These are phyloP conservation scores for Dipodomys spectabilis DNA, from an alignment of 2,113 vertebrate genomes.

Conservation along the genomic window DNA sequence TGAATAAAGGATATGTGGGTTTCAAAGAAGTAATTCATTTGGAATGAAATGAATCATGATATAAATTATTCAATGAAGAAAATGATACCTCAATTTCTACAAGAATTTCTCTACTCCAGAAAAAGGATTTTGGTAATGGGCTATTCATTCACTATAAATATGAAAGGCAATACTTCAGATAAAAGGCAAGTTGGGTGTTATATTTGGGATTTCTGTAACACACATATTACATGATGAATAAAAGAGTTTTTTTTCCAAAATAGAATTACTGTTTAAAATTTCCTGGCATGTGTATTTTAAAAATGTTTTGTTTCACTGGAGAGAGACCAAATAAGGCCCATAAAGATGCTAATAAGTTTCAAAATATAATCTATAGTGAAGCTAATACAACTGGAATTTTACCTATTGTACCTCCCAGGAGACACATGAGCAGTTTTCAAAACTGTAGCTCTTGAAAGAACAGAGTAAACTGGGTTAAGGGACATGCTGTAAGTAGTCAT, in stretches of 20 bases:
- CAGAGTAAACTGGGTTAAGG: neutral
- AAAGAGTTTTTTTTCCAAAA: constrained; percentile 9
- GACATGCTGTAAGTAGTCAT: neutral
- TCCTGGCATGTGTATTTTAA: neutral
- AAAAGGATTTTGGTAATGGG: neutral
- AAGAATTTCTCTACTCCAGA: neutral
- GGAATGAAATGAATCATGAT: constrained; percentile 7
- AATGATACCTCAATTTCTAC: neutral
- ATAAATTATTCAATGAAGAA: neutral
- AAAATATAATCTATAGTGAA: neutral
- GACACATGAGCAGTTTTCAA: neutral
- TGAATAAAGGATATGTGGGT: neutral
- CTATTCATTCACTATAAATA: neutral
- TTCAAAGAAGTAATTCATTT: neutral
- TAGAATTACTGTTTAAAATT: neutral
- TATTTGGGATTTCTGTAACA: neutral
- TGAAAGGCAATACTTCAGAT: neutral
- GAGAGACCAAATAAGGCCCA: neutral
- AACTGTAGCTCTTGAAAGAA: neutral
- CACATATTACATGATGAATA: neutral
- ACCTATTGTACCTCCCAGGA: neutral
- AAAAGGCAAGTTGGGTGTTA: neutral
- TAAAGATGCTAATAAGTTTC: neutral
- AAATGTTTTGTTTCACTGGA: neutral
- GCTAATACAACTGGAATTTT: neutral